Evolutionary conservation across 1,140 invertebrate genomes (phyloP).

Genomic region (Drosophila neocordata): DNA sequence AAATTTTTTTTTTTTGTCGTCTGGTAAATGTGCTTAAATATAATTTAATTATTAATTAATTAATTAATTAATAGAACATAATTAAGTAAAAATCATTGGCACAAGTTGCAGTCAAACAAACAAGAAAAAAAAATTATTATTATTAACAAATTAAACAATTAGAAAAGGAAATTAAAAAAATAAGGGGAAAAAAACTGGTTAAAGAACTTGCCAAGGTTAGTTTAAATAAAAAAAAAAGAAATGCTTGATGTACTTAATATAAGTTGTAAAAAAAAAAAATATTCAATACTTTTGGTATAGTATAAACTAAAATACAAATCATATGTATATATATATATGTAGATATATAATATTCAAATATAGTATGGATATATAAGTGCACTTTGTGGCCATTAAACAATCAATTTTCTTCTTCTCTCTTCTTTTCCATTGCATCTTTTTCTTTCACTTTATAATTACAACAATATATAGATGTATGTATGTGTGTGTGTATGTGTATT

Average conservation of each 20-base stretch:
- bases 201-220: constrained; percentile 46
- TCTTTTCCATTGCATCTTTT: not conserved
- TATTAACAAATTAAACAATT: constrained; percentile 57
- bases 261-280: constrained; percentile 13
- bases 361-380: constrained; percentile 42
- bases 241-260: not conserved
- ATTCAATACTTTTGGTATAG: constrained; percentile 66
- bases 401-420: constrained; percentile 17
- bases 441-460: constrained; percentile 43
- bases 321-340: constrained; percentile 20
- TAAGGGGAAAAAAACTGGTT: constrained; percentile 32
- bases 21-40: constrained; percentile 47
- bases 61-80: constrained; percentile 59
- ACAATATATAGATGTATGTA: constrained; percentile 22
- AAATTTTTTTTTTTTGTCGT: constrained; percentile 25
- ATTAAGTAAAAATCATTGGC: constrained; percentile 79
- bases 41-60: constrained; percentile 49
- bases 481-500: constrained; percentile 6
- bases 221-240: not conserved
- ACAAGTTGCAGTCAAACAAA: constrained; percentile 82
- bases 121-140: constrained; percentile 26
- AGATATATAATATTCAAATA: constrained; percentile 29
- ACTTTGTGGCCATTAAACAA: constrained; percentile 40
- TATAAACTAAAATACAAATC: constrained; percentile 35
- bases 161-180: constrained; percentile 25